phyloP scores from a whole-genome alignment of 2,888 invertebrate species.

The Lapara coniferarum region DNA sequence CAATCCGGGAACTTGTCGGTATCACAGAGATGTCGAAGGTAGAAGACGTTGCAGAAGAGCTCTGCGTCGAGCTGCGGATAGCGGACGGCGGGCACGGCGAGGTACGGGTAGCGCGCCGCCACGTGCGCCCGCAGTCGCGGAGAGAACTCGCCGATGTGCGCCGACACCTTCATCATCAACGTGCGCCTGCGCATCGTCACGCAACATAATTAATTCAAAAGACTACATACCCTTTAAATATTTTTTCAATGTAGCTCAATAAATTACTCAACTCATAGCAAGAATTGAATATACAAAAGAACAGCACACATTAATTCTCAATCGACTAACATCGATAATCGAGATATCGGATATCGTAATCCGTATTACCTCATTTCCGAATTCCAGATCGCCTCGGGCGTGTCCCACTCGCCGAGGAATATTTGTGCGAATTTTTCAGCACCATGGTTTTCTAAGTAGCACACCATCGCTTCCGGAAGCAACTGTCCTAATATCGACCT shows the following conservation, averaged over 20 bases:
- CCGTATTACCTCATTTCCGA: constrained; percentile 92
- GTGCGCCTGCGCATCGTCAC: constrained; percentile 85
- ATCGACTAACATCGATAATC: too few relatives aligned
- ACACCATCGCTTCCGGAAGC: constrained; percentile 99
- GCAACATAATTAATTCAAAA: too few relatives aligned
- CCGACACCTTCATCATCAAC: constrained; percentile 98
- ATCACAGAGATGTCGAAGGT: constrained; percentile 97
- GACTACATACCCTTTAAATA: too few relatives aligned
- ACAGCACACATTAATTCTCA: too few relatives aligned
- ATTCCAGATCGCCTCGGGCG: constrained; percentile 99
- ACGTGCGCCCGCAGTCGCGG: constrained; percentile 97
- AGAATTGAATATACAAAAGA: too few relatives aligned
- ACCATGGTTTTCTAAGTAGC: constrained; percentile 99
- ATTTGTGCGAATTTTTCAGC: constrained; percentile 99
- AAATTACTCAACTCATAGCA: too few relatives aligned
- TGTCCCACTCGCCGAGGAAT: constrained; percentile 98
- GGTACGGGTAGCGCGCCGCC: constrained; percentile 96
- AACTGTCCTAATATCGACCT: constrained; percentile 96
- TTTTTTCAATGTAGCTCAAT: too few relatives aligned
- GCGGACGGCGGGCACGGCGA: constrained; percentile 95
- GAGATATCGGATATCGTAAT: background rate
- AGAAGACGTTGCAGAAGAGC: constrained; percentile 99
- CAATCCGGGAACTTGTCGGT: constrained; percentile 95
- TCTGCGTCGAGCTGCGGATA: constrained; percentile 98
- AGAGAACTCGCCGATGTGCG: constrained; percentile 98